Conservation (phyloP, 1,140 invertebrate genomes). For the Bursaphelenchus mucronatus region DNA sequence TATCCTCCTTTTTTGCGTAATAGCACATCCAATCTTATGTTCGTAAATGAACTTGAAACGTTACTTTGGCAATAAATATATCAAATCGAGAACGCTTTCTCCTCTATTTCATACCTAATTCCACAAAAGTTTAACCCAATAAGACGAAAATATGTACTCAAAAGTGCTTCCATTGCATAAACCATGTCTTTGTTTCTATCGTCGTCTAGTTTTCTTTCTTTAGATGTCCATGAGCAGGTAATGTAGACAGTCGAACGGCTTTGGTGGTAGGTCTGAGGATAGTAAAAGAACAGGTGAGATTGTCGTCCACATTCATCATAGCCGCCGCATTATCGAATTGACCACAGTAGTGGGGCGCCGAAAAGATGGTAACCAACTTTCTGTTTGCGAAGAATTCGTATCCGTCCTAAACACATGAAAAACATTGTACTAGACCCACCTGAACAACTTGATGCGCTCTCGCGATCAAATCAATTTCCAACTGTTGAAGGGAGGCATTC, state of each 20-base stretch:
- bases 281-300: slow-evolving; percentile 90
- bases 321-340: slow-evolving; percentile 96
- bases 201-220: too few species aligned
- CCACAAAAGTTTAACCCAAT: too few species aligned
- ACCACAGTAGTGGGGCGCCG: slow-evolving; percentile 81
- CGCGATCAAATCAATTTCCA: slow-evolving; percentile 45
- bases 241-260: not conserved
- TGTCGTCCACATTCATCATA: slow-evolving; percentile 98
- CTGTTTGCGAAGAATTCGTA: slow-evolving; percentile 97
- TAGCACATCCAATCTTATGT: too few species aligned
- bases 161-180: not conserved
- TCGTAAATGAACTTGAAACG: too few species aligned
- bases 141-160: too few species aligned
- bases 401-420: slow-evolving; percentile 70
- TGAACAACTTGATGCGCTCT: slow-evolving; percentile 66
- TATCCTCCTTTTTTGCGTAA: too few species aligned
- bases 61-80: too few species aligned
- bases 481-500: slow-evolving; percentile 28
- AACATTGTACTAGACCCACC: slow-evolving; percentile 64
- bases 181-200: too few species aligned
- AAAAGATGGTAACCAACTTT: slow-evolving; percentile 73
- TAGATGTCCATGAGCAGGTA: too few species aligned
- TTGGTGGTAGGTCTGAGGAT: slow-evolving; percentile 47
- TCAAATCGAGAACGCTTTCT: too few species aligned
- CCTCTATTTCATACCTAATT: too few species aligned